Evolutionary conservation across 2,797 vertebrate species (phyloP).

Genomic region (Neosilurus hyrtlii): DNA sequence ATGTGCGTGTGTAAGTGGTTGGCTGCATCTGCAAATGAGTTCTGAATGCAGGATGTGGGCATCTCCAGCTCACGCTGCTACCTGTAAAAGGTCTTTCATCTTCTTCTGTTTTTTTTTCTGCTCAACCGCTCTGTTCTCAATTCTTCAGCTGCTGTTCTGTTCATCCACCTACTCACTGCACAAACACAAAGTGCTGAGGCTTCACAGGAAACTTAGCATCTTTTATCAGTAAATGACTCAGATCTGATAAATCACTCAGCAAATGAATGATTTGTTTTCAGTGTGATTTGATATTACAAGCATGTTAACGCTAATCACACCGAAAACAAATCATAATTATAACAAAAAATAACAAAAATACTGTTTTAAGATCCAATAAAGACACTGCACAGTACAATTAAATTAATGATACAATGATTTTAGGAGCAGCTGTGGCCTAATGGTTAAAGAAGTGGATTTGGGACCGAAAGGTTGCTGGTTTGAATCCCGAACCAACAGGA

Average conservation of each 20-base stretch:
- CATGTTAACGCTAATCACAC: not conserved
- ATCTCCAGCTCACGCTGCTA: conserved; percentile 28
- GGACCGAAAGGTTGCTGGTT: too few relatives aligned
- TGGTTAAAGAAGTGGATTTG: too few relatives aligned
- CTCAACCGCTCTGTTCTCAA: not conserved
- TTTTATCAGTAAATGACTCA: conserved; percentile 16
- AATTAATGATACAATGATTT: not conserved
- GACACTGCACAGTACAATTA: not conserved
- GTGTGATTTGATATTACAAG: not conserved
- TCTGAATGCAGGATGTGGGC: conserved; percentile 52
- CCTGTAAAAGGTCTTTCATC: conserved; percentile 43
- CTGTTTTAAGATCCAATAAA: not conserved
- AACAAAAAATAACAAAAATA: too few relatives aligned
- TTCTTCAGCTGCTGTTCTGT: not conserved
- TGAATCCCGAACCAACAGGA: too few relatives aligned
- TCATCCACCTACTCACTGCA: conserved; percentile 46
- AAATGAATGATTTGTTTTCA: not conserved
- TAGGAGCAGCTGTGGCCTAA: too few relatives aligned
- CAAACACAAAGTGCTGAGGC: not conserved
- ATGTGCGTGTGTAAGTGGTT: conserved; percentile 20
- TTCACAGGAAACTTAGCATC: not conserved
- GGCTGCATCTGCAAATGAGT: conserved; percentile 19
- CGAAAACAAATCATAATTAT: not conserved
- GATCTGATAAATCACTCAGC: conserved; percentile 60
- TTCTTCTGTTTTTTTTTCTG: conserved; percentile 32